Conservation (phyloP, 2,888 invertebrate species). For the Achlya flavicornis region DNA sequence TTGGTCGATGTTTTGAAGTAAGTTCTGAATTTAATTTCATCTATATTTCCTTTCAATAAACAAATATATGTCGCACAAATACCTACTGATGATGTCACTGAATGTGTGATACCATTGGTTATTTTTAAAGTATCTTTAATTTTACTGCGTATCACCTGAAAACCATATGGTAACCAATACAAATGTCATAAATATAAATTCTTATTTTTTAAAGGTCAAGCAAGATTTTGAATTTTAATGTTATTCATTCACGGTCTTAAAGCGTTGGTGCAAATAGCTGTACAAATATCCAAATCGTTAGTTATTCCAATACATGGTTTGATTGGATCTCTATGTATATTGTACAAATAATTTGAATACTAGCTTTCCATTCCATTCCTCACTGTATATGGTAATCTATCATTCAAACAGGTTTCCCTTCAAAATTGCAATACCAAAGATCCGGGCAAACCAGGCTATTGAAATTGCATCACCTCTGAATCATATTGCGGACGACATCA, state of each 20-base stretch:
- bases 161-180: slow-evolving; percentile 14
- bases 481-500: slow-evolving; percentile 18
- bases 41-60: slow-evolving; percentile 13
- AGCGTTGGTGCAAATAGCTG: background rate
- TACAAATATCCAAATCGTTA: background rate
- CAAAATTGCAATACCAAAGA: slow-evolving; percentile 18
- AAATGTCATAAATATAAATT: slow-evolving; percentile 6
- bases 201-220: slow-evolving; percentile 11
- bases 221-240: background rate
- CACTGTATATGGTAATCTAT: slow-evolving; percentile 4
- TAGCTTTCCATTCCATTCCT: slow-evolving; percentile 11
- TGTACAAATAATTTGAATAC: slow-evolving; percentile 1
- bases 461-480: slow-evolving; percentile 38
- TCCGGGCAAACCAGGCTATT: slow-evolving; percentile 19
- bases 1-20: background rate
- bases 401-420: slow-evolving; percentile 21
- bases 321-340: background rate
- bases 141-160: slow-evolving; percentile 12
- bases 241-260: background rate
- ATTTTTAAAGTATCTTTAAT: slow-evolving; percentile 31
- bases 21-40: background rate
- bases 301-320: background rate
- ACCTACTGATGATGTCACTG: slow-evolving; percentile 47
- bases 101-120: slow-evolving; percentile 43
- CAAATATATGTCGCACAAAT: slow-evolving; percentile 1